Base-by-base conservation (phyloP, 1,140 invertebrate genomes). In the Scylla paramamosain region DNA sequence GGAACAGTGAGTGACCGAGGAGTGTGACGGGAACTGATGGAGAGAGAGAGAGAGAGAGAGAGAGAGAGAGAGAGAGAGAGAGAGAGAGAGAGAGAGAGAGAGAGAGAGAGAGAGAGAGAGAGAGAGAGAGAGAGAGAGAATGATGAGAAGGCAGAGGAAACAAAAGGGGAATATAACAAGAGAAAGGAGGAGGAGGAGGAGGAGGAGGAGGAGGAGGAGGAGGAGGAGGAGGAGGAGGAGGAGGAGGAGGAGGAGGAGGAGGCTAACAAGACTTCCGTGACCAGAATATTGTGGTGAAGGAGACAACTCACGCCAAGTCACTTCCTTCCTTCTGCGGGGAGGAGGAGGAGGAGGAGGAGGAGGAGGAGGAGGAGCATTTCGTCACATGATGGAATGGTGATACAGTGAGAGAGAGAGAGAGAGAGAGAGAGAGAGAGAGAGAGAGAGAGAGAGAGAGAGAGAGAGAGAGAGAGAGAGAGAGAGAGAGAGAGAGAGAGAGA, bases 291-390 rank as follows among this genome's bases (percentile, higher is more conserved):
- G 25, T 29, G n/a, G 29, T 16, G 59, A 77, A 67, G 48, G 59
- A 32, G 32, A 77, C 28, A 32, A 28, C 52, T 59, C 52, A 59
- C 52, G 52, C 52, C 52, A 59, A 12, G 52, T 8, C 52, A 16
- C 52, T 59, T 59, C 52, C 28, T 31, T 29, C 28, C 28, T 86
- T 28, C 32, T 39, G 46, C 2, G 0, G 39, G n/a, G 89, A 48
- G 89, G 46, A 20, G 32, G 89, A 45, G 89, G 46, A 28, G 46
- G 89, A 91, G 89, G 89, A 91, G 89, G 88, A 90, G 88, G 45
- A 45, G 45, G 88, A 90, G 88, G 45, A 28, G 31, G 31, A 48
- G 88, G 45, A n/a, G 45, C 39, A 39, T 39, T 39, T 39, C 39
- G 39, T n/a, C n/a, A 32, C 25, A 32, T 20, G 39, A 39, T 6